A percentile compares a stretch with the other conserved stretches of the same genome.
Evolutionary conservation across 2,888 invertebrate genomes (phyloP).

Genomic region (Protophormia terraenovae): DNA sequence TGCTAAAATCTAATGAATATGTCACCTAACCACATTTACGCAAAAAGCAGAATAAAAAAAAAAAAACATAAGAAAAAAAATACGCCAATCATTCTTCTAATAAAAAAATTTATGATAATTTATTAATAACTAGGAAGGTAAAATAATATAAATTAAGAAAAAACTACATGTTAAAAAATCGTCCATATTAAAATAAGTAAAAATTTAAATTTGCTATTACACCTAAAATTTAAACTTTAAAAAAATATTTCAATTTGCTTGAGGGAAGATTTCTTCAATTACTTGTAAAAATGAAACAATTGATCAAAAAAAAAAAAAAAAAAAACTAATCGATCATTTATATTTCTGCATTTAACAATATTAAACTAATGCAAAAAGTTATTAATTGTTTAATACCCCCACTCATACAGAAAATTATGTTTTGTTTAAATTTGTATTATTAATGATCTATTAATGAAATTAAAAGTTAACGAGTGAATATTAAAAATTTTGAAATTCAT

Average conservation of each 20-base stretch:
- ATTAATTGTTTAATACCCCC: background rate
- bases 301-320: background rate
- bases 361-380: no score
- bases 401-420: background rate
- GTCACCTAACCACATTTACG: background rate
- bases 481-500: no score
- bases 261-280: no score
- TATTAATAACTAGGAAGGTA: background rate
- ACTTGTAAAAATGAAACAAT: background rate
- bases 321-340: background rate
- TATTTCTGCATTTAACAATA: background rate
- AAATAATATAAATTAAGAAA: no score
- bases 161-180: no score
- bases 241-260: no score
- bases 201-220: no score
- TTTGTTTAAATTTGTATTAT: background rate
- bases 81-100: background rate
- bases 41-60: background rate
- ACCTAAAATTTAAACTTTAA: no score
- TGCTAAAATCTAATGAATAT: background rate
- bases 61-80: background rate
- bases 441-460: background rate
- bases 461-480: background rate
- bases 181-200: no score
- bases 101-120: background rate